Evolutionary conservation across 2,888 invertebrate species (phyloP).

Genomic region (Caenorhabditis afra): DNA sequence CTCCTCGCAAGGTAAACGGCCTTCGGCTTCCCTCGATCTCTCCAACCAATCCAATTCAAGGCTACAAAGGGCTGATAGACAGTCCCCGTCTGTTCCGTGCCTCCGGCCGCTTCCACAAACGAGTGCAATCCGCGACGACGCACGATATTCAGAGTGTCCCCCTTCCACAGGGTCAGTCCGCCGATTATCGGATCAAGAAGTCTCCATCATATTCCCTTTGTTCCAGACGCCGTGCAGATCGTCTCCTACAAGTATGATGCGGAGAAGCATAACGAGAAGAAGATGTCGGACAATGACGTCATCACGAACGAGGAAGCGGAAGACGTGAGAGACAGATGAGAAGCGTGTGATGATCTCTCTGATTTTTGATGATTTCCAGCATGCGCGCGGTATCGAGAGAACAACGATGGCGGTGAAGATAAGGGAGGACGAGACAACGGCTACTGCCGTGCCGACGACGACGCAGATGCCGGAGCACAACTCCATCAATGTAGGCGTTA

Average conservation of each 20-base stretch:
- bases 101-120: slow-evolving; percentile 58
- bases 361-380: slow-evolving; percentile 53
- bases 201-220: too few species aligned
- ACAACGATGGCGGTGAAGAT: slow-evolving; percentile 65
- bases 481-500: slow-evolving; percentile 48
- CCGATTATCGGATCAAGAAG: background rate
- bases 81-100: slow-evolving; percentile 57
- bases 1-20: slow-evolving; percentile 48
- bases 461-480: slow-evolving; percentile 58
- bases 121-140: slow-evolving; percentile 61
- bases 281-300: slow-evolving; percentile 62
- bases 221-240: slow-evolving; percentile 58
- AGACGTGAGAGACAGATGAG: slow-evolving; percentile 51
- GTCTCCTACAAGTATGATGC: slow-evolving; percentile 65
- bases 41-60: slow-evolving; percentile 19
- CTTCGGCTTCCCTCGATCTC: background rate
- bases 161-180: slow-evolving; percentile 48
- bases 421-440: slow-evolving; percentile 37
- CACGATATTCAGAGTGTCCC: slow-evolving; percentile 62
- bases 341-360: background rate
- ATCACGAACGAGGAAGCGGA: slow-evolving; percentile 59
- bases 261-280: slow-evolving; percentile 67
- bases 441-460: slow-evolving; percentile 29
- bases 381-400: slow-evolving; percentile 62
- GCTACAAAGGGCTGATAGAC: slow-evolving; percentile 53